phyloP scores from a whole-genome alignment of 2,797 vertebrate genomes.

The Muscicapa comitata region DNA sequence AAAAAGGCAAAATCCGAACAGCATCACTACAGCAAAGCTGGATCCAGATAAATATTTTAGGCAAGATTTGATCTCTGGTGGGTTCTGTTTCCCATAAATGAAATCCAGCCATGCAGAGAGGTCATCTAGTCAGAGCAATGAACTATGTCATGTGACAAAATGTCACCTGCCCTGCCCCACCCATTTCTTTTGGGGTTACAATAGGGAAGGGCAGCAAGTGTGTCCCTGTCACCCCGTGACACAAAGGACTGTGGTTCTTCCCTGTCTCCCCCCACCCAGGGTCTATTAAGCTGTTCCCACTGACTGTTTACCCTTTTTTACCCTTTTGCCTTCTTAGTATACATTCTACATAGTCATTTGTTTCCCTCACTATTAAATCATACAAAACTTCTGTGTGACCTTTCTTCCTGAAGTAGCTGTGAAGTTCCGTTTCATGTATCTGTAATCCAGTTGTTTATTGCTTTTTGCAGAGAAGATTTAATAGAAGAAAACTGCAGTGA shows the following conservation, averaged over 20 bases:
- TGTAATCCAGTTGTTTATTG: background rate
- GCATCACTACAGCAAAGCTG: background rate
- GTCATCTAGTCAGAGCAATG: background rate
- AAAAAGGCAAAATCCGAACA: background rate
- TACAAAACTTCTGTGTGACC: background rate
- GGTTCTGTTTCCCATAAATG: background rate
- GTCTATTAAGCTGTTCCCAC: background rate
- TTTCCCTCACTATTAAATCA: background rate
- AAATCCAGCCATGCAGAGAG: background rate
- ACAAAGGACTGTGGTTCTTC: background rate
- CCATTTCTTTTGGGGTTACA: fast-evolving
- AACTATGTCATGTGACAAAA: background rate
- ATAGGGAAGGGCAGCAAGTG: fast-evolving
- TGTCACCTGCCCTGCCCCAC: fast-evolving
- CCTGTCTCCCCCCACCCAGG: fast-evolving
- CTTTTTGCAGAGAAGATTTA: background rate
- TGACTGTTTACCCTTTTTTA: background rate
- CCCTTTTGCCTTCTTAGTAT: background rate
- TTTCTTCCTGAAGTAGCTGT: background rate
- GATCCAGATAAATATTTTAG: background rate
- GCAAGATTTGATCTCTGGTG: background rate
- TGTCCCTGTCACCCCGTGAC: fast-evolving
- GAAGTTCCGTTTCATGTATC: background rate
- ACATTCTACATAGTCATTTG: background rate
- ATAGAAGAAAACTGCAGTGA: conserved; percentile 1